Evolutionary conservation across 2,888 invertebrate genomes (phyloP), one percentile per base, ranked within the genome.

Genomic region (Cancer borealis): DNA sequence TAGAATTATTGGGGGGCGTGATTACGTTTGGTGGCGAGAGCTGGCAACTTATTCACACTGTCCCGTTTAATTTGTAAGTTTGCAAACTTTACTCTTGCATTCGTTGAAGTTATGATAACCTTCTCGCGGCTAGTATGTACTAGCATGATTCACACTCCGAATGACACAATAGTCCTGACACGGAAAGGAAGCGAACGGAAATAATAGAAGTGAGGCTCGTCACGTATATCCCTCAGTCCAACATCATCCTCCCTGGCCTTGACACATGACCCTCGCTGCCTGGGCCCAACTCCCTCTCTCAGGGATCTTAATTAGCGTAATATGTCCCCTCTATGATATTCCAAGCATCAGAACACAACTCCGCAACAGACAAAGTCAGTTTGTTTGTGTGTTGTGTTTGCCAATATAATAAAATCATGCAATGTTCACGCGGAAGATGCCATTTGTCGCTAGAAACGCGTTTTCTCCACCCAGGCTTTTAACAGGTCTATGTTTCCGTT

Each of bases 371-470:
- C 94, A 94, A 94, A 93, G 93, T 93, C 93, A 92, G 94, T 88
- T 92, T 94, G 94, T 94, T 94, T 94, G 92, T 92, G 92, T 94
- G 92, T 94, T 94, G 94, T 94, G 94, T 94, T 94, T 94, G 94
- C 91, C 91, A 91, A 94, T 94, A 94, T 94, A 94, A 94, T 93
- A 94, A 94, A 94, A 94, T 94, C 94, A 94, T 93, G 92, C 93
- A 93, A 93, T 93, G 88, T 93, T 93, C 93, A 92, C 93, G 84
- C 92, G 89, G 10, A 17, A 45, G 94, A 79, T 92, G 92, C 94
- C 94, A 90, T 66, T 45, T 45, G 54, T 54, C 89, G 90, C 92
- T 60, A 79, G 79, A 92, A 26, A 3, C n/a, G 3, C 66, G 88
- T 73, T 79, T 93, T 84, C 66, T 39, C 10, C 14, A 73, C 54